Base-by-base conservation (phyloP, 2,888 invertebrate species). In the Agrotis puta region DNA sequence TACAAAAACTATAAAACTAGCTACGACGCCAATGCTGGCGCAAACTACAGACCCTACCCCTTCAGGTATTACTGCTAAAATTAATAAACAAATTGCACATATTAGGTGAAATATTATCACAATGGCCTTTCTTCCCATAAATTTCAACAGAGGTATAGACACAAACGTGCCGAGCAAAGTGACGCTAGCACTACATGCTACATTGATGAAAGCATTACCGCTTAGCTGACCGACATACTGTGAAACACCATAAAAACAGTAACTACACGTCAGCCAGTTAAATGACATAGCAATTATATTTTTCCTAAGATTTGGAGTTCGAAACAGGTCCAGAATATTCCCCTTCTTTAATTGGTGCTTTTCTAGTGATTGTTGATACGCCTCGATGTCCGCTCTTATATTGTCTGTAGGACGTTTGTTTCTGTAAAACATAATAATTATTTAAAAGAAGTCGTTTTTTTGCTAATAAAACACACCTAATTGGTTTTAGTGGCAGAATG, bases 1-100 rank as follows among this genome's bases (percentile, higher is more conserved):
- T 1, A 98, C 98, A 88, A 99, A 99, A 2, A 97, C 97, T n/a
- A 98, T 97, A 45, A 98, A 98, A 88, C 98, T 97, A 39, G 98
- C 97, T 64, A 98, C 97, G 72, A 98, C 97, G 0, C 98, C 98
- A 57, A 97, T 89, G 77, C 97, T 97, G 13, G 98, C 98, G 58
- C 98, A 96, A 20, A 97, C 90, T 1, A 98, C 96, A 62, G 97
- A 96, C 1, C 88, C 89, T 0, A 85, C 65, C 11, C 95, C 94
- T 74, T 89, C 89, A 0, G 95, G 95, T 59, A 97, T 94, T 13
- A 97, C 86, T 11, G 97, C 97, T 62, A 98, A 94, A 3, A 97
- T 83, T 39, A 98, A 85, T 64, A 98, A 95, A 39, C 97, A 96
- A 6, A 96, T 18, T 0, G 97, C 97, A 57, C 97, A 96, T 2